Evolutionary conservation across 1,140 invertebrate species (phyloP).

Genomic region (Drosophila malerkotliana): DNA sequence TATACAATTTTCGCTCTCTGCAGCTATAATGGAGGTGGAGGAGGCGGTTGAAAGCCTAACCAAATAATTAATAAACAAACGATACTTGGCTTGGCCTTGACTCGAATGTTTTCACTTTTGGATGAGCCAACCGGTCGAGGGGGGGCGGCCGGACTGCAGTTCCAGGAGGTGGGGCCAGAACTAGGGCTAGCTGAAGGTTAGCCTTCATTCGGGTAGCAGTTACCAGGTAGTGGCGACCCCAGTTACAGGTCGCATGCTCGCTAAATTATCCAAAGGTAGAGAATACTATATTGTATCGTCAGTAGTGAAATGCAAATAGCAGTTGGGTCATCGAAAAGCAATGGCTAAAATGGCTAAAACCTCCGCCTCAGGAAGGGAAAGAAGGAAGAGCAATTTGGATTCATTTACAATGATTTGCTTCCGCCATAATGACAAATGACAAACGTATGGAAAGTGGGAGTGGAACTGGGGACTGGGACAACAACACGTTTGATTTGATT

Average conservation of each 20-base stretch:
- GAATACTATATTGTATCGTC: slow-evolving; percentile 3
- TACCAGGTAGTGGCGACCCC: neutral
- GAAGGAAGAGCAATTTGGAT: slow-evolving; percentile 53
- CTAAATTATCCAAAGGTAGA: slow-evolving; percentile 59
- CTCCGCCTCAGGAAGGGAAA: too few relatives aligned
- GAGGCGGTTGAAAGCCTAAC: slow-evolving; percentile 43
- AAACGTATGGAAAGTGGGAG: neutral
- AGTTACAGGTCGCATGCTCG: slow-evolving; percentile 47
- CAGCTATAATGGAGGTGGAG: neutral
- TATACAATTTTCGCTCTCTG: neutral
- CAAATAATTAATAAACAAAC: slow-evolving; percentile 77
- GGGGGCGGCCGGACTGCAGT: neutral
- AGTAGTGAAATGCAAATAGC: slow-evolving; percentile 19
- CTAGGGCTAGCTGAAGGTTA: slow-evolving; percentile 32
- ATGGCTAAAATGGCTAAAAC: too few relatives aligned
- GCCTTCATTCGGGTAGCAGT: slow-evolving; percentile 2
- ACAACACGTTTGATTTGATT: slow-evolving; percentile 12
- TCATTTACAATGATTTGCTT: slow-evolving; percentile 70
- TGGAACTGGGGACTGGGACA: neutral
- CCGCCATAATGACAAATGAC: slow-evolving; percentile 41
- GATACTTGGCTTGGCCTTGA: slow-evolving; percentile 58
- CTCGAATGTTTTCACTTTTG: slow-evolving; percentile 55
- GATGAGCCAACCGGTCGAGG: slow-evolving; percentile 10
- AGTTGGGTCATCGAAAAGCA: neutral
- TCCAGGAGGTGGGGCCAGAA: neutral